A percentile compares a stretch with the other conserved stretches of the same genome.
These are phyloP conservation scores for Carlito syrichta DNA, from an alignment of 2,113 vertebrate species.

Conservation along the genomic window DNA sequence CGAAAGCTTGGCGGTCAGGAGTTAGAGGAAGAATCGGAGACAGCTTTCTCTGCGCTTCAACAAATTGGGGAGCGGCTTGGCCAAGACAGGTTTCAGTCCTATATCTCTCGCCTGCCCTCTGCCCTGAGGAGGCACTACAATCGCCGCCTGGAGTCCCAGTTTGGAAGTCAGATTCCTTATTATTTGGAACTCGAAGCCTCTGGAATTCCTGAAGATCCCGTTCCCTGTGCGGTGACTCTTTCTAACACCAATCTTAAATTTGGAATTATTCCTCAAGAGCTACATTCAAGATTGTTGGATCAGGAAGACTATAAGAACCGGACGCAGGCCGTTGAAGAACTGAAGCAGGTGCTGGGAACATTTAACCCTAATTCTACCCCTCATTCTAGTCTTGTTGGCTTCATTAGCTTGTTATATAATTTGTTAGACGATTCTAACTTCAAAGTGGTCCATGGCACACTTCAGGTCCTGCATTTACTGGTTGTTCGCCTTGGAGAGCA, in stretches of 20 bases:
- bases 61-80: conserved; percentile 64
- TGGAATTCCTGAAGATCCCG: conserved; percentile 62
- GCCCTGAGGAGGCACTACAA: conserved; percentile 59
- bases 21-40: conserved; percentile 66
- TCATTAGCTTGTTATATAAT: conserved; percentile 84
- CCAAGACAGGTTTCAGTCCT: conserved; percentile 71
- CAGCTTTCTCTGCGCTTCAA: conserved; percentile 59
- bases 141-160: conserved; percentile 65
- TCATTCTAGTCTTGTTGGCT: conserved; percentile 79
- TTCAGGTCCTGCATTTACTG: conserved; percentile 87
- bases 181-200: conserved; percentile 70
- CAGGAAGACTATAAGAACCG: conserved; percentile 88
- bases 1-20: conserved; percentile 64
- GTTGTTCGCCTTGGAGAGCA: conserved; percentile 84
- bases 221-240: conserved; percentile 31
- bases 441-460: conserved; percentile 87
- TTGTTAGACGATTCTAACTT: conserved; percentile 91
- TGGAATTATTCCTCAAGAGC: conserved; percentile 89
- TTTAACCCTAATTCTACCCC: conserved; percentile 79
- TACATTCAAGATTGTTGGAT: conserved; percentile 89
- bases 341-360: conserved; percentile 82
- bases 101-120: conserved; percentile 60
- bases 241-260: conserved; percentile 84
- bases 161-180: conserved; percentile 66
- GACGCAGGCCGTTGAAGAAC: conserved; percentile 88